Evolutionary conservation across 2,797 vertebrate species (phyloP).

Genomic region (Acrossocheilus wenchowensis): DNA sequence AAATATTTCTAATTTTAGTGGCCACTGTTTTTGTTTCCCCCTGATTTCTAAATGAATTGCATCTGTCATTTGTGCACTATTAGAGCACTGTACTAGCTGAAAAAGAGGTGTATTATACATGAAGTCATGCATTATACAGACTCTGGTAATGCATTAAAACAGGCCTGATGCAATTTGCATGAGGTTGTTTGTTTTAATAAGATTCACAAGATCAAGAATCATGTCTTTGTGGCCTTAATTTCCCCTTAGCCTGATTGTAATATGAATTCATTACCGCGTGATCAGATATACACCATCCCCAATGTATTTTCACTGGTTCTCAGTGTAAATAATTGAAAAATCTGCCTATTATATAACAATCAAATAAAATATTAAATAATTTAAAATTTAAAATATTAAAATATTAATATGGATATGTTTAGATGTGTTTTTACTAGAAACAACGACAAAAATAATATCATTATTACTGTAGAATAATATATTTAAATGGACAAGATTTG

Average conservation of each 20-base stretch:
- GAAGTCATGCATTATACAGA: slow-evolving; percentile 56
- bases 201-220: slow-evolving; percentile 34
- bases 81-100: slow-evolving; percentile 39
- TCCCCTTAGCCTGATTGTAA: slow-evolving; percentile 1
- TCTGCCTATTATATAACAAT: not conserved
- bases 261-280: slow-evolving; percentile 11
- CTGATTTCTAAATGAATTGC: not conserved
- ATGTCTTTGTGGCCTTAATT: slow-evolving; percentile 54
- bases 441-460: not conserved
- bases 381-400: too few species aligned
- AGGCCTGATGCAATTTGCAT: slow-evolving; percentile 56
- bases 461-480: too few species aligned
- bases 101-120: slow-evolving; percentile 56
- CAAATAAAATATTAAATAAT: not conserved
- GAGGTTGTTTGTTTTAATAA: slow-evolving; percentile 50
- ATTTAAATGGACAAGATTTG: too few species aligned
- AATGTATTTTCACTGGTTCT: not conserved
- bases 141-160: slow-evolving; percentile 43
- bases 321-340: not conserved
- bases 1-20: slow-evolving; percentile 8
- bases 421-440: not conserved
- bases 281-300: not conserved
- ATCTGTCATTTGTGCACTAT: slow-evolving; percentile 15
- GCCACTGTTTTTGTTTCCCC: not conserved
- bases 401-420: not conserved